Base-by-base conservation (phyloP, 2,888 invertebrate species). In the Sphaerophoria taeniata region DNA sequence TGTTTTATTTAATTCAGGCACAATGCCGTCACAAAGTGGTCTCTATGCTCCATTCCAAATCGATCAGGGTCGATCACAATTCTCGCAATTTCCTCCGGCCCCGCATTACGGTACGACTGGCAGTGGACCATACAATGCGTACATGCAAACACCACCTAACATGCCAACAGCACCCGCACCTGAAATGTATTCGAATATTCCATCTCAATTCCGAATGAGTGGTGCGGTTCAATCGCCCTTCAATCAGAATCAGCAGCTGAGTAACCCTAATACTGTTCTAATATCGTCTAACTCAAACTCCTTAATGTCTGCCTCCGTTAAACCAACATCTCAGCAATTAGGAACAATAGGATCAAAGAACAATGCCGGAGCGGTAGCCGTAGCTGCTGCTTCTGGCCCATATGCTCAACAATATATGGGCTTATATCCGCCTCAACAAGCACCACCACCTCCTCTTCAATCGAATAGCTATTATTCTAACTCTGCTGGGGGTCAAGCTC, bases 271-370 rank as follows among this genome's bases (percentile, higher is more conserved):
- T 90, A 97, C 97, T 16, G 96, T 98, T 88, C 94, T 98, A 89
- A 97, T 97, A 88, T 97, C 97, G 49, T 96, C 97, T 87, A 96
- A 96, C 75, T 96, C 97, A 79, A 97, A 97, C 92, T 96, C 96
- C 45, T 93, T 97, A 88, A 97, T 97, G 97, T 97, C 97, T 5
- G 95, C 97, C 47, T 96, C 96, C 81, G 96, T 97, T 69, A 97
- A 89, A 90, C 96, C 96, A 12, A 95, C 96, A 47, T 94, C 95
- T 84, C 96, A 96, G 91, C 95, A 95, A 89, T 96, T 97, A 88
- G 97, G 97, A 87, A 96, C 97, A 77, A 97, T 97, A 88, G 97
- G 97, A 58, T 92, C 92, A 9, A 92, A 92, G 79, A 89, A 89
- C 45, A 89, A 89, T 67, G 89, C 91, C 0, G 89, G 90, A 0